These are phyloP conservation scores for Takifugu ocellatus DNA, from an alignment of 2,797 vertebrate genomes.

Conservation along the genomic window DNA sequence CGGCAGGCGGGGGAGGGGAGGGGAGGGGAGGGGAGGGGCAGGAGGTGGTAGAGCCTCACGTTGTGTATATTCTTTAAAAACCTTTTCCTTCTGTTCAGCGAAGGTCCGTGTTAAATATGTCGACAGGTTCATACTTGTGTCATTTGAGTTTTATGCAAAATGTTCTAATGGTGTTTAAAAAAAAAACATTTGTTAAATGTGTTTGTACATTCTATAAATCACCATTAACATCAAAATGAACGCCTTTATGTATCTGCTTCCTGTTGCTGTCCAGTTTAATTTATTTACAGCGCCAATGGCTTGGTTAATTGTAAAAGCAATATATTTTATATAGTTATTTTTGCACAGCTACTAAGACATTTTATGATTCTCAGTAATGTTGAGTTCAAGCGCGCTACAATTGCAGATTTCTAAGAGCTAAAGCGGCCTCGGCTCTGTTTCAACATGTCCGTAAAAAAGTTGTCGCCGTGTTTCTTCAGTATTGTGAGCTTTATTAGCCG, in stretches of 20 bases:
- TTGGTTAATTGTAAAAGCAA: slow-evolving; percentile 89
- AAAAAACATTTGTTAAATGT: slow-evolving; percentile 68
- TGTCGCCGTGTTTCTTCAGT: slow-evolving; percentile 76
- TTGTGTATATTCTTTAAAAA: slow-evolving; percentile 73
- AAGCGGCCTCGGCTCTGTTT: slow-evolving; percentile 71
- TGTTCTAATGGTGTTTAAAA: slow-evolving; percentile 64
- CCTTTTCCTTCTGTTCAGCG: slow-evolving; percentile 70
- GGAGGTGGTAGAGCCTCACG: slow-evolving; percentile 66
- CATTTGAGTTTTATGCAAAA: slow-evolving; percentile 73
- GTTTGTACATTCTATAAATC: slow-evolving; percentile 81
- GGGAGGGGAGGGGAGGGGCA: slow-evolving; percentile 46
- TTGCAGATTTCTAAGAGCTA: slow-evolving; percentile 76
- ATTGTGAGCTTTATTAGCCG: slow-evolving; percentile 79
- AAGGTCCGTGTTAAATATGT: slow-evolving; percentile 71
- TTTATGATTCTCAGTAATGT: slow-evolving; percentile 72
- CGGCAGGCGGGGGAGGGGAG: slow-evolving; percentile 19
- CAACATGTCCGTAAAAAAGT: slow-evolving; percentile 74
- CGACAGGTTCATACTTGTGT: slow-evolving; percentile 68
- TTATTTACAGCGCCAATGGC: slow-evolving; percentile 86
- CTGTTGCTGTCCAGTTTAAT: slow-evolving; percentile 90
- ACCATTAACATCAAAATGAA: slow-evolving; percentile 73
- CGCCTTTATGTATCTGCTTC: slow-evolving; percentile 78
- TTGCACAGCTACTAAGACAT: slow-evolving; percentile 97
- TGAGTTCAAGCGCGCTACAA: slow-evolving; percentile 73
- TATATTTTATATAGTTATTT: slow-evolving; percentile 95